Base-by-base conservation (phyloP, 2,797 vertebrate species). In the Pogonophryne albipinna region DNA sequence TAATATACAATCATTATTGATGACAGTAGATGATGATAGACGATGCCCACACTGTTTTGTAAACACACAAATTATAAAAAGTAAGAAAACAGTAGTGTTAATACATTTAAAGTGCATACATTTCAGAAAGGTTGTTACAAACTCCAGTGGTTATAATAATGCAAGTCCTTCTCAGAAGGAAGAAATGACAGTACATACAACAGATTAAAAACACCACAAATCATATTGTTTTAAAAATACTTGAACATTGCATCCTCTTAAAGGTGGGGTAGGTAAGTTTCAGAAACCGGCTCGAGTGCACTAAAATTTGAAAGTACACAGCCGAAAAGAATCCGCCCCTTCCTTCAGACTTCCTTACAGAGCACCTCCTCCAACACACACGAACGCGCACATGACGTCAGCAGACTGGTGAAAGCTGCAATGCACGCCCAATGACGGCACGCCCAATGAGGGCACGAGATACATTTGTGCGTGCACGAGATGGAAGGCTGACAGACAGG, bases 151-250 rank as follows among this genome's bases (percentile, higher is more conserved):
- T 87, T 72, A 23, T 52, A 66, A 38, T 66, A 53, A 79, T 46
- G 5, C 1, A 71, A 66, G 23, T 87, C 92, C 93, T 92, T 94
- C 92, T 90, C 78, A 82, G 93, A 93, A 93, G 91, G 90, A 89
- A 89, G 87, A 62, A 14, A 81, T 19, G 2, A 57, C 19, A 66
- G 42, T 56, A 56, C 15, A 61, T 52, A 57, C 1, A 66, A 7
- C 5, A 58, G 3, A 2, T 11, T 38, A 71, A 63, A 67, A 74
- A 27, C 46, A 23, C 12, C 44, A n/a, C 81, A 34, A 70, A 65
- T 4, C 0, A 9, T 31, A 71, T 71, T 73, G 52, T 53, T 80
- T 71, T 53, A 1, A 80, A 75, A 75, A 76, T 62, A 49, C 20
- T 66, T 71, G 1, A 50, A 20, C 12, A 23, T 13, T 51, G 20